Percentiles rank a stretch among this genome's conserved stretches.
phyloP scores from a whole-genome alignment of 2,113 vertebrate genomes.

The Puffinus mauretanicus region DNA sequence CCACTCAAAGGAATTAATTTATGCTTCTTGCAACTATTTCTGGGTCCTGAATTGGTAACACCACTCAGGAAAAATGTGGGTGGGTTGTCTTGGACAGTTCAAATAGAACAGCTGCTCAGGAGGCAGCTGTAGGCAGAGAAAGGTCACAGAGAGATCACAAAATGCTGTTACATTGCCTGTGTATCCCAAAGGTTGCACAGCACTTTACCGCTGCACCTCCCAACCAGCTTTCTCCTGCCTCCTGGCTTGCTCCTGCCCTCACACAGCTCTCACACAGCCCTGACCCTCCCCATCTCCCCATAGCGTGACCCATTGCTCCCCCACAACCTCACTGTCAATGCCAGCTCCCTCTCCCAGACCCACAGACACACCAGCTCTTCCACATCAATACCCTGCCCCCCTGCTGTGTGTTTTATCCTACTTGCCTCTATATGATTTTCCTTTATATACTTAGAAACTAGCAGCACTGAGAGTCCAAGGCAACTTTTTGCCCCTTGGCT shows the following conservation, averaged over 20 bases:
- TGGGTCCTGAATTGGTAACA: not conserved
- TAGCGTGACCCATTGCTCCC: not conserved
- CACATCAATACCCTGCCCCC: not conserved
- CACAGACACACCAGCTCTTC: not conserved
- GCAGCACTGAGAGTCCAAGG: not conserved
- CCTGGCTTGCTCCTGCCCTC: not conserved
- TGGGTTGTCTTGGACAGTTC: not conserved
- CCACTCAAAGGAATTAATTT: not conserved
- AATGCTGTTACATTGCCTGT: not conserved
- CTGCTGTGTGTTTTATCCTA: not conserved
- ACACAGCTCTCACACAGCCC: not conserved
- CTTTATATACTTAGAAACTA: not conserved
- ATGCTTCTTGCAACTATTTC: not conserved
- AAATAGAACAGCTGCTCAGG: not conserved
- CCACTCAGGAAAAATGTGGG: not conserved
- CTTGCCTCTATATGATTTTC: not conserved
- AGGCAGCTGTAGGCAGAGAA: not conserved
- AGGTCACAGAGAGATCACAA: not conserved
- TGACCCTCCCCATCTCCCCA: not conserved
- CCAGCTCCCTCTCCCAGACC: not conserved
- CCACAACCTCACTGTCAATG: not conserved
- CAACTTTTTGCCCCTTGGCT: not conserved
- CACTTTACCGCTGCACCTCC: not conserved
- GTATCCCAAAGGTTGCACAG: not conserved
- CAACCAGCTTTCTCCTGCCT: not conserved